A percentile compares a stretch with the other conserved stretches of the same genome.
Conservation (phyloP, 2,113 vertebrate species). For the Prietella phreatophila region DNA sequence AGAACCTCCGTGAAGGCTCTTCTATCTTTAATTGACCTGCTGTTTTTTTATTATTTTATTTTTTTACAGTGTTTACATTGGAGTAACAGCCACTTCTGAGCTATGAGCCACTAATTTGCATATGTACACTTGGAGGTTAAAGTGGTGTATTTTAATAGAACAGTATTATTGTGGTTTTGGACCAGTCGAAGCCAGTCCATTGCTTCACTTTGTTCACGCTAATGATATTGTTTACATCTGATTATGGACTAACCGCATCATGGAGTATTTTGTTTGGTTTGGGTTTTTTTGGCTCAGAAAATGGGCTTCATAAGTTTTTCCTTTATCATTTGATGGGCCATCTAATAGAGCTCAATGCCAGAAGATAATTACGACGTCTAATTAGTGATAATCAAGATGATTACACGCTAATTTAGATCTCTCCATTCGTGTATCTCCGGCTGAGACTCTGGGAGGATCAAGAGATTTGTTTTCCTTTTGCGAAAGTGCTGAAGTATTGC, state of each 20-base stretch:
- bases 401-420: slow-evolving; percentile 50
- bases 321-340: slow-evolving; percentile 49
- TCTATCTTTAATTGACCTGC: not conserved
- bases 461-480: slow-evolving; percentile 31
- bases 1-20: not conserved
- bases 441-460: slow-evolving; percentile 30
- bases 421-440: slow-evolving; percentile 18
- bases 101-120: not conserved
- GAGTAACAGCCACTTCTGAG: not conserved
- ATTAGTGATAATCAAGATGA: slow-evolving; percentile 65
- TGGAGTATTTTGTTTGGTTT: slow-evolving; percentile 24
- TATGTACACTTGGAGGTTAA: not conserved
- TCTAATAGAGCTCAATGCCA: slow-evolving; percentile 62
- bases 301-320: slow-evolving; percentile 45
- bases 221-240: slow-evolving; percentile 59
- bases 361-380: slow-evolving; percentile 58
- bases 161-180: not conserved
- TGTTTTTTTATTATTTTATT: not conserved
- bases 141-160: not conserved
- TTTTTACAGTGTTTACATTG: not conserved
- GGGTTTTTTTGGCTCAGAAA: slow-evolving; percentile 41
- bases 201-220: slow-evolving; percentile 36
- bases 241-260: slow-evolving; percentile 43
- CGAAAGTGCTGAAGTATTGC: slow-evolving; percentile 34
- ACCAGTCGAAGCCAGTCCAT: not conserved